phyloP scores from a whole-genome alignment of 2,888 invertebrate genomes.

The Resseliella maxima region DNA sequence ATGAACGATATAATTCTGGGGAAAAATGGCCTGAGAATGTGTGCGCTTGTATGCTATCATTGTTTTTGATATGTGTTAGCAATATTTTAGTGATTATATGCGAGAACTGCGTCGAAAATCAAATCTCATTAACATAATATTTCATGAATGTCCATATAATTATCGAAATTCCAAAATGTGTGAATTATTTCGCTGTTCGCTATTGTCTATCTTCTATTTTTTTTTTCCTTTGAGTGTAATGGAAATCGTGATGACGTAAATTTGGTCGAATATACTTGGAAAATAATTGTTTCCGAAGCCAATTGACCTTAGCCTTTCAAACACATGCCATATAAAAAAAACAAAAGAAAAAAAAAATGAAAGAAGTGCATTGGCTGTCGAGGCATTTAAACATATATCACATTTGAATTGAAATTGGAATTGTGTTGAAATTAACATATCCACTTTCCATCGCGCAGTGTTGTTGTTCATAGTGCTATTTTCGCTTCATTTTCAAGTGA shows the following conservation, averaged over 20 bases:
- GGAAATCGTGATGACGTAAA: not conserved
- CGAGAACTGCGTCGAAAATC: not conserved
- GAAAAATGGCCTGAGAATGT: not conserved
- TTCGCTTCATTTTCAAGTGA: not conserved
- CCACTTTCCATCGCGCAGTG: not conserved
- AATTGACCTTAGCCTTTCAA: conserved; percentile 41
- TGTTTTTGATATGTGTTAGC: not conserved
- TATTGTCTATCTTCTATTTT: not conserved
- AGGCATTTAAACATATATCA: not conserved
- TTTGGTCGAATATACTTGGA: not conserved
- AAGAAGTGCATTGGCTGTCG: not conserved
- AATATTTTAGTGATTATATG: conserved; percentile 3
- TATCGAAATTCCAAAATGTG: not conserved
- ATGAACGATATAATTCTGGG: not conserved
- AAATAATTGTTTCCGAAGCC: not conserved
- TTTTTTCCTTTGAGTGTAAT: not conserved
- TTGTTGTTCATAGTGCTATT: not conserved
- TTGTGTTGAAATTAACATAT: not conserved
- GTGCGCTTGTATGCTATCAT: not conserved
- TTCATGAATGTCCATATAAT: not conserved
- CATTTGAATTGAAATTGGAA: not conserved
- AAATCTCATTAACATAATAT: not conserved
- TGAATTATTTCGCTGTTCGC: not conserved
- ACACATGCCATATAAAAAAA: not conserved
- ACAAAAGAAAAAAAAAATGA: not conserved